phyloP scores from a whole-genome alignment of 23 tunicate genomes.

The Ciona savignyi region DNA sequence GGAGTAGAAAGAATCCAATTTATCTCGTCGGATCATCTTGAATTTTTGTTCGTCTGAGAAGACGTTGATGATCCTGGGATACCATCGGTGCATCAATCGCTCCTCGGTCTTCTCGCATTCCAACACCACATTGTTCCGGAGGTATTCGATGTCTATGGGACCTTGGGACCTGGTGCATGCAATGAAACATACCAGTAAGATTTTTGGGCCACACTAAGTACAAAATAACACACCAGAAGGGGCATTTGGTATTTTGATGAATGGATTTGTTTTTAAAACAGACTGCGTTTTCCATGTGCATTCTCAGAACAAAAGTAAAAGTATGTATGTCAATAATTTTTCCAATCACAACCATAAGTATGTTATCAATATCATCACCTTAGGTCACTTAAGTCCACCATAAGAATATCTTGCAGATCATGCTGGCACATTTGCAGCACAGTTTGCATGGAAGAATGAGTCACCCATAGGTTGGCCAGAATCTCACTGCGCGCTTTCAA shows the following conservation, averaged over 20 bases:
- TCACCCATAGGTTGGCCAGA: slow-evolving; percentile 65
- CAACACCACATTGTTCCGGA: slow-evolving; percentile 44
- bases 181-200: no score
- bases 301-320: no score
- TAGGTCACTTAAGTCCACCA: slow-evolving; percentile 46
- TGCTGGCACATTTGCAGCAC: slow-evolving; percentile 86
- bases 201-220: no score
- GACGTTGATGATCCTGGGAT: slow-evolving; percentile 74
- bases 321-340: no score
- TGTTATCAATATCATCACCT: no score
- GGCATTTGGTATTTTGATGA: no score
- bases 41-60: slow-evolving; percentile 61
- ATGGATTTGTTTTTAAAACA: no score
- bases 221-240: no score
- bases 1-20: slow-evolving; percentile 67
- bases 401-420: slow-evolving; percentile 30
- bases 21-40: slow-evolving; percentile 43
- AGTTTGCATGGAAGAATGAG: slow-evolving; percentile 88
- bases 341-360: no score
- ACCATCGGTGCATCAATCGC: slow-evolving; percentile 88
- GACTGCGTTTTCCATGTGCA: no score
- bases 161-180: slow-evolving; percentile 49
- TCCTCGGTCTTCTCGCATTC: slow-evolving; percentile 85
- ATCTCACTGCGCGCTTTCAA: slow-evolving; percentile 41
- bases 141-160: slow-evolving; percentile 61